Evolutionary conservation across 2,888 invertebrate genomes (phyloP), one percentile per base, ranked within the genome.

Genomic region (Trissonchulus sp.): DNA sequence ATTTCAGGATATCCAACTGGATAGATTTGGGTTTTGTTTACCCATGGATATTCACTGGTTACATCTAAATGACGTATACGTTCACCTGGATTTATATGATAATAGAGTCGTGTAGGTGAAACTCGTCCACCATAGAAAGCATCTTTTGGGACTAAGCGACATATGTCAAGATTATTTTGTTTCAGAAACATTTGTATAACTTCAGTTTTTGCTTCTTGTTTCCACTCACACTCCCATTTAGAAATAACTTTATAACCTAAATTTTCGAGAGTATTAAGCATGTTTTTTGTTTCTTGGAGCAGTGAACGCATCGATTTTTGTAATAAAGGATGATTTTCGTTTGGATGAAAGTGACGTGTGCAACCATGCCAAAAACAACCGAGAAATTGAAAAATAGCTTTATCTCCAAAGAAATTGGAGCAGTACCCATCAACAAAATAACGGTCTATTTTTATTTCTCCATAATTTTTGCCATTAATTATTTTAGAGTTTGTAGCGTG

Each of bases 361-460:
- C 71, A 69, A n/a, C 71, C 71, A 69, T 69, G 71, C 2, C 23
- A 36, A 69, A 8, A 69, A 36, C 71, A 69, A 34, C 71, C 71
- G 15, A 2, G 34, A n/a, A 69, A 69, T 31, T 35, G n/a, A n/a
- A 35, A 69, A 3, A 69, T 37, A 28, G 34, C 34, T n/a, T 36
- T 69, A 31, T 69, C 34, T 33, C 28, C 15, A 23, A 15, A 48
- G 48, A 15, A 48, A 23, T 48, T 48, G 34, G 2, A 3, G 71
- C 71, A 69, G 37, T 33, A 69, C 8, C 71, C 71, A 69, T 69
- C 71, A 28, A 69, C 71, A 69, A 8, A 36, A n/a, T 69, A 31
- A n/a, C 34, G 23, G 15, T n/a, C 33, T 15, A 69, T 69, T 34
- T 69, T 69, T n/a, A n/a, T 69, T 34, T 69, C 71, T 36, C 71